Evolutionary conservation across 1,140 invertebrate species (phyloP).

Genomic region (Pollicipes pollicipes): DNA sequence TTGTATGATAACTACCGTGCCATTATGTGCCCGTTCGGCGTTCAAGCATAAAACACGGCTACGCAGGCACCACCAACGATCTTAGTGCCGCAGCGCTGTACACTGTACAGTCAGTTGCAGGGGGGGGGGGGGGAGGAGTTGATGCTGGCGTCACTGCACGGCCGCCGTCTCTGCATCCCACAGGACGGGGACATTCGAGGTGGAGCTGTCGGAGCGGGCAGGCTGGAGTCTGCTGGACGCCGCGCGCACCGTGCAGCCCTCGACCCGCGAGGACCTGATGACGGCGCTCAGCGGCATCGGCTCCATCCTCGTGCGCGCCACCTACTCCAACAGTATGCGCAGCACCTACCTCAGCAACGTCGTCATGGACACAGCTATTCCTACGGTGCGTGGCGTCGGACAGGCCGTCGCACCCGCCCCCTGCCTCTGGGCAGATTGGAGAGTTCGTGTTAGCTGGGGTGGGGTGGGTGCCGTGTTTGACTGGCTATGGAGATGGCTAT

Average conservation of each 20-base stretch:
- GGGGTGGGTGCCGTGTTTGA: too few species aligned
- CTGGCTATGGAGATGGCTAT: too few species aligned
- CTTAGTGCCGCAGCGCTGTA: too few species aligned
- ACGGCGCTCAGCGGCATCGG: slow-evolving; percentile 60
- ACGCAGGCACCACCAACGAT: too few species aligned
- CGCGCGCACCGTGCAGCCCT: background rate
- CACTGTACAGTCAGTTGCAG: too few species aligned
- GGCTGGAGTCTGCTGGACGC: background rate
- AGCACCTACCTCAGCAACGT: slow-evolving; percentile 47
- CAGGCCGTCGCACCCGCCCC: too few species aligned
- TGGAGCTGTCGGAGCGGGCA: background rate
- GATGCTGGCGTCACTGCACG: slow-evolving; percentile 40
- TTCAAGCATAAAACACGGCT: too few species aligned
- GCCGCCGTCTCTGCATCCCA: slow-evolving; percentile 30
- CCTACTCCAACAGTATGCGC: slow-evolving; percentile 48
- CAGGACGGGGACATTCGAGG: background rate
- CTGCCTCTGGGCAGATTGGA: too few species aligned
- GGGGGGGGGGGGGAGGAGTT: too few species aligned
- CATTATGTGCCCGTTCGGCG: too few species aligned
- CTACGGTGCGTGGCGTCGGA: slow-evolving; percentile 22
- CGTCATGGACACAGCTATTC: slow-evolving; percentile 54
- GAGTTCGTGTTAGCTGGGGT: too few species aligned
- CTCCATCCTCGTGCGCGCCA: slow-evolving; percentile 66
- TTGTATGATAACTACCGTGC: too few species aligned
- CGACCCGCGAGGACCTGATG: slow-evolving; percentile 46